Evolutionary conservation across 2,888 invertebrate species (phyloP).

Genomic region (Aspidapion aeneum): DNA sequence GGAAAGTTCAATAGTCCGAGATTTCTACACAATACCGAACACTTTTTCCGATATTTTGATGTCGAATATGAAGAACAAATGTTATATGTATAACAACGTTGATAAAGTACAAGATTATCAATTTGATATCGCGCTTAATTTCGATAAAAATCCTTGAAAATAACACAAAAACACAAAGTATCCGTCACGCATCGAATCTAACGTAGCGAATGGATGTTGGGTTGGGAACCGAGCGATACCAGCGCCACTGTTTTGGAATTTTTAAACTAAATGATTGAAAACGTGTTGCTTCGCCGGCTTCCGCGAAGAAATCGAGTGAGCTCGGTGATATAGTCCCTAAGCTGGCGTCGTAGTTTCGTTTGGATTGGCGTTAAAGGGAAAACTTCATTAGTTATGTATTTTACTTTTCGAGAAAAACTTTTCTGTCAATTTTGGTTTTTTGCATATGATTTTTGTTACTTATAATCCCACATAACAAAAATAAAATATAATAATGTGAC

Average conservation of each 20-base stretch:
- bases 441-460: no score
- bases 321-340: neutral
- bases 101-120: neutral
- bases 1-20: conserved; percentile 24
- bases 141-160: conserved; percentile 23
- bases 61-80: conserved; percentile 1
- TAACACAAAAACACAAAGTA: conserved; percentile 29
- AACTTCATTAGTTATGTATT: no score
- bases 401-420: no score
- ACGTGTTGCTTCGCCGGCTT: neutral
- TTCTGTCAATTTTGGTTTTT: no score
- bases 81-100: neutral
- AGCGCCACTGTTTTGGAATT: conserved; percentile 17
- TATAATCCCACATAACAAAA: no score
- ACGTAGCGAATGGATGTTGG: conserved; percentile 27
- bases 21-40: conserved; percentile 2
- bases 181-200: conserved; percentile 35
- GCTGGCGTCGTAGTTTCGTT: no score
- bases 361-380: no score
- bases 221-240: conserved; percentile 10
- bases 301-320: neutral
- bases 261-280: neutral
- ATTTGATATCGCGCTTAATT: conserved; percentile 24
- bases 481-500: no score
- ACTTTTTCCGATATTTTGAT: neutral